Conservation (phyloP, 2,797 vertebrate genomes). For the Danio kyathit region DNA sequence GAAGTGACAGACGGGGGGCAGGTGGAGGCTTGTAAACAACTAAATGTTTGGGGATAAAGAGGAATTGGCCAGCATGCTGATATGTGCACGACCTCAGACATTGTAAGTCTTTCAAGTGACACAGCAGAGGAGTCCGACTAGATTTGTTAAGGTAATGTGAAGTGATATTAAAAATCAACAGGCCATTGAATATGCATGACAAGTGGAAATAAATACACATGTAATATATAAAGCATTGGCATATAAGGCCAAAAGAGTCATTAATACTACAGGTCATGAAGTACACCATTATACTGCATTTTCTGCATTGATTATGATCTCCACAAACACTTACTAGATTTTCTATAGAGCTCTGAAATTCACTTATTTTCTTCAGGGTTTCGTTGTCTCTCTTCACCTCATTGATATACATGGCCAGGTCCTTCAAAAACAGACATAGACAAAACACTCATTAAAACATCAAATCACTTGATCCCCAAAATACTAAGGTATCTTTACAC, state of each 20-base stretch:
- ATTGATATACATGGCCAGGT: conserved; percentile 99
- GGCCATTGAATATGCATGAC: neutral
- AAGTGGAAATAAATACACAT: neutral
- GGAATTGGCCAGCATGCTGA: conserved; percentile 19
- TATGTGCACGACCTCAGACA: neutral
- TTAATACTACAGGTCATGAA: neutral
- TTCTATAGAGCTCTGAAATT: conserved; percentile 98
- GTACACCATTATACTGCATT: neutral
- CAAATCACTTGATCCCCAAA: neutral
- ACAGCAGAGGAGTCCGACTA: conserved; percentile 6
- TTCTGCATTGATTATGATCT: neutral
- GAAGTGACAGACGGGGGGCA: conserved; percentile 38
- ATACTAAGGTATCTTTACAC: conserved; percentile 1
- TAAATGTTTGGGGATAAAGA: conserved; percentile 21
- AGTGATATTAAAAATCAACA: too few relatives aligned
- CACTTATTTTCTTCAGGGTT: conserved; percentile 97
- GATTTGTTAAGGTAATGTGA: neutral
- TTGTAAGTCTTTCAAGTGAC: conserved; percentile 1
- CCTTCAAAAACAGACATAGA: conserved; percentile 75
- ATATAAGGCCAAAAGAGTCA: neutral
- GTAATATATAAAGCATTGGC: neutral
- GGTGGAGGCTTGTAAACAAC: conserved; percentile 29
- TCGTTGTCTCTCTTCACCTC: conserved; percentile 98
- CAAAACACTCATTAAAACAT: neutral
- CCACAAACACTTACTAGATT: conserved; percentile 86